These are phyloP conservation scores for Indicator indicator DNA, from an alignment of 2,113 vertebrate genomes.

Conservation along the genomic window DNA sequence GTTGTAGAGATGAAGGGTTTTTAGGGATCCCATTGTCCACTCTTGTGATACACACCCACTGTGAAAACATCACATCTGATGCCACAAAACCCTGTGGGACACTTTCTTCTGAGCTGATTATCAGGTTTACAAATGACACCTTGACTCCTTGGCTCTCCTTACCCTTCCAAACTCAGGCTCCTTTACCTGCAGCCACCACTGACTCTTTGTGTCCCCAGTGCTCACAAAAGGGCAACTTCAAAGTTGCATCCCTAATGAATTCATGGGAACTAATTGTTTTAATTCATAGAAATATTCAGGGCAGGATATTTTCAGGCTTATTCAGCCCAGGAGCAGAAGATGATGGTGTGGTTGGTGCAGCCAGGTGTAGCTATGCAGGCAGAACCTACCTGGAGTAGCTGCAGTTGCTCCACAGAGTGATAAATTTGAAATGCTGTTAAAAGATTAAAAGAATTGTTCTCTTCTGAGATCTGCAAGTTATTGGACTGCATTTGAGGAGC, in stretches of 20 bases:
- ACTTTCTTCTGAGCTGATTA: not conserved
- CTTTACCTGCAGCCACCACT: not conserved
- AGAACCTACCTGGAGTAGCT: not conserved
- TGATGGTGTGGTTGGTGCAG: fast-evolving
- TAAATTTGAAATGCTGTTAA: not conserved
- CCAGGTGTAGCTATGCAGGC: not conserved
- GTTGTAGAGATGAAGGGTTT: not conserved
- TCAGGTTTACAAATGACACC: not conserved
- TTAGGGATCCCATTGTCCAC: not conserved
- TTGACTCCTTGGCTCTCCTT: not conserved
- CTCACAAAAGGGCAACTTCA: not conserved
- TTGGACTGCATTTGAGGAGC: not conserved
- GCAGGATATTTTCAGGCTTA: not conserved
- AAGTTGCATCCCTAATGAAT: not conserved
- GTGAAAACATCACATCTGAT: not conserved
- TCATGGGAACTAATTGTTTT: slow-evolving; percentile 7
- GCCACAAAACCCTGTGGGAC: not conserved
- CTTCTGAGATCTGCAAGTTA: not conserved
- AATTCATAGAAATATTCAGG: not conserved
- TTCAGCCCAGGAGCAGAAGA: not conserved
- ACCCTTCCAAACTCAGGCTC: not conserved
- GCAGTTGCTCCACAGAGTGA: not conserved
- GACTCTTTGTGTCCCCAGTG: not conserved
- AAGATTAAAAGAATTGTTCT: not conserved
- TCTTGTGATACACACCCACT: not conserved